Percentiles rank a stretch among this genome's conserved stretches.
Conservation (phyloP, 2,888 invertebrate genomes). For the Dynastes maya region DNA sequence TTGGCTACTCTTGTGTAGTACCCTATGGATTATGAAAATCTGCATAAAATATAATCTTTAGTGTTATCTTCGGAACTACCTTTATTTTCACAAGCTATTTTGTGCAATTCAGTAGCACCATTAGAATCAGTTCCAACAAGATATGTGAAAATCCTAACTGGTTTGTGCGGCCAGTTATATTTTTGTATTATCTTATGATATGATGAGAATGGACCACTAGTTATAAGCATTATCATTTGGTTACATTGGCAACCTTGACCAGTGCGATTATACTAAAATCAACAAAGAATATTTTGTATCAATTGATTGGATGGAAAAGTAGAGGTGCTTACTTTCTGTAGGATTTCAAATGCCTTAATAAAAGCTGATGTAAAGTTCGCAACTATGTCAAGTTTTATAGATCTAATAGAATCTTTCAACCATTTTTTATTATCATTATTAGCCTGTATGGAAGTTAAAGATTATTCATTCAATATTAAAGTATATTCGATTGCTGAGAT, state of each 20-base stretch:
- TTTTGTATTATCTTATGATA: conserved; percentile 78
- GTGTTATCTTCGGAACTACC: conserved; percentile 73
- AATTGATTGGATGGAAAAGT: not conserved
- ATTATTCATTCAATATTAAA: not conserved
- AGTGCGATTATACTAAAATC: conserved; percentile 83
- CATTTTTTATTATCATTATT: conserved; percentile 87
- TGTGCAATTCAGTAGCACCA: conserved; percentile 87
- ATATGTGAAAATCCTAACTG: conserved; percentile 97
- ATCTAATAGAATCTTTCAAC: conserved; percentile 83
- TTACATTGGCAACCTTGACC: conserved; percentile 95
- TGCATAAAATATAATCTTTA: not conserved
- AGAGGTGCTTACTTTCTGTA: conserved; percentile 80
- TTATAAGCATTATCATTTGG: conserved; percentile 98
- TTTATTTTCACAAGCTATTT: conserved; percentile 98
- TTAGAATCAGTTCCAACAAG: conserved; percentile 94
- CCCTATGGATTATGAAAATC: conserved; percentile 72
- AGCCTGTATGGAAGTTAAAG: conserved; percentile 73
- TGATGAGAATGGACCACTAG: conserved; percentile 89
- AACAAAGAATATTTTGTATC: conserved; percentile 44
- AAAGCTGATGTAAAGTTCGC: conserved; percentile 95
- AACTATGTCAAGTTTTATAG: conserved; percentile 83
- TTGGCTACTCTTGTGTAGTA: conserved; percentile 93
- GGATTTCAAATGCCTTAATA: conserved; percentile 92
- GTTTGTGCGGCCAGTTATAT: conserved; percentile 95
- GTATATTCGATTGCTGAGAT: conserved; percentile 38